Evolutionary conservation across 2,797 vertebrate species (phyloP).

Genomic region (Centropyge bicolor): DNA sequence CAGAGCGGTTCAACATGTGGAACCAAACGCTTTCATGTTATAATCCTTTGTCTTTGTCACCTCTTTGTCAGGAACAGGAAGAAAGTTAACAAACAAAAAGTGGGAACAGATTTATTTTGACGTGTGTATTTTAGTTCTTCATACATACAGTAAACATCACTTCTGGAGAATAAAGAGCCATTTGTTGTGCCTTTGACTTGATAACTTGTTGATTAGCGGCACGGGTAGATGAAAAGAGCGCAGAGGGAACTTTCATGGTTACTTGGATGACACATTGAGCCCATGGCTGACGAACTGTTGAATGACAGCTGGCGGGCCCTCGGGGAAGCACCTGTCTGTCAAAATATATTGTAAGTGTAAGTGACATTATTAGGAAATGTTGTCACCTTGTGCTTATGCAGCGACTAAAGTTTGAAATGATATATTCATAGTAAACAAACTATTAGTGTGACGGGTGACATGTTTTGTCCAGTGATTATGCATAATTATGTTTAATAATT

Average conservation of each 20-base stretch:
- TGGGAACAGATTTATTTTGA: slow-evolving; percentile 25
- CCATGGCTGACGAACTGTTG: slow-evolving; percentile 67
- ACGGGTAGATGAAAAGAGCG: slow-evolving; percentile 34
- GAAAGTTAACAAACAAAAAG: not conserved
- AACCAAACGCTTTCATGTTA: not conserved
- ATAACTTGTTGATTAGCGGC: slow-evolving; percentile 59
- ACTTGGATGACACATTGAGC: slow-evolving; percentile 67
- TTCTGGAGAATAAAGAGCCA: slow-evolving; percentile 28
- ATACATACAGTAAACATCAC: not conserved
- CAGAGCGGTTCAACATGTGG: not conserved
- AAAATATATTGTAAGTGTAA: slow-evolving; percentile 57
- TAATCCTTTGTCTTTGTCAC: not conserved
- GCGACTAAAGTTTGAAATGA: slow-evolving; percentile 54
- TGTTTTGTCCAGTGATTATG: slow-evolving; percentile 65
- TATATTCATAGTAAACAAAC: slow-evolving; percentile 66
- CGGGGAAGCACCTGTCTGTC: slow-evolving; percentile 71
- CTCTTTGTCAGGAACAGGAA: not conserved
- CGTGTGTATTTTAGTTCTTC: slow-evolving; percentile 5
- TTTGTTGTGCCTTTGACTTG: slow-evolving; percentile 33
- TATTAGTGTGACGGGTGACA: slow-evolving; percentile 69
- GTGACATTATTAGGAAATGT: slow-evolving; percentile 68
- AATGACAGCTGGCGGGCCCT: slow-evolving; percentile 66
- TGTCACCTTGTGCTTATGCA: slow-evolving; percentile 59
- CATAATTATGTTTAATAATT: slow-evolving; percentile 78
- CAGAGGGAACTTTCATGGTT: slow-evolving; percentile 55